Evolutionary conservation across 2,888 invertebrate species (phyloP).

Genomic region (Meandrusa payeni): DNA sequence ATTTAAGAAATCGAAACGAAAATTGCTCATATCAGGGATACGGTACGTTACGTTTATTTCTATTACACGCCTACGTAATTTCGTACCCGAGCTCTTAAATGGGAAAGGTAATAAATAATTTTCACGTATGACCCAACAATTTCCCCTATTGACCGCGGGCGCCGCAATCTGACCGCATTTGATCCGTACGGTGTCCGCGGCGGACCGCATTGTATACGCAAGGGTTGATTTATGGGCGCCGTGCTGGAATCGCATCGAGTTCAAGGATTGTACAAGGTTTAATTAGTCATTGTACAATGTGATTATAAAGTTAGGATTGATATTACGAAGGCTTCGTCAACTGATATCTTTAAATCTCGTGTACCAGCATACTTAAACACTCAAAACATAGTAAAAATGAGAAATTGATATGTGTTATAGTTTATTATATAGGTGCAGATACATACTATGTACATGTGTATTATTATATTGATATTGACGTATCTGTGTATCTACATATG

Average conservation of each 20-base stretch:
- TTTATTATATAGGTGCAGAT: too few relatives aligned
- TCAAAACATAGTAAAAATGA: too few relatives aligned
- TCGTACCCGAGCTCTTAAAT: conserved; percentile 15
- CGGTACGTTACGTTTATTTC: neutral
- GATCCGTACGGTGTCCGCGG: conserved; percentile 18
- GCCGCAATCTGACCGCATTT: conserved; percentile 16
- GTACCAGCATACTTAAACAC: too few relatives aligned
- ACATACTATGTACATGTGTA: too few relatives aligned
- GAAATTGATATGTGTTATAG: too few relatives aligned
- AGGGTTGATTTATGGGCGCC: conserved; percentile 31
- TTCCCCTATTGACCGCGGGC: conserved; percentile 22
- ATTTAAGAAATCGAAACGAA: too few relatives aligned
- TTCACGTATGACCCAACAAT: conserved; percentile 25
- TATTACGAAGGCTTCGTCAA: too few relatives aligned
- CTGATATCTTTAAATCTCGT: too few relatives aligned
- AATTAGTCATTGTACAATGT: neutral
- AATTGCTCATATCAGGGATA: too few relatives aligned
- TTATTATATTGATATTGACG: too few relatives aligned
- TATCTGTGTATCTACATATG: too few relatives aligned
- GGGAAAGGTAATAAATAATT: conserved; percentile 26
- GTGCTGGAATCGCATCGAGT: conserved; percentile 3
- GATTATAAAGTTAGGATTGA: too few relatives aligned
- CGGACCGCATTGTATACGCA: conserved; percentile 29
- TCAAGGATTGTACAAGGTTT: conserved; percentile 3
- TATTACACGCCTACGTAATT: conserved; percentile 23